These are phyloP conservation scores for Caenorhabditis sinica DNA, from an alignment of 2,888 invertebrate species.

Conservation along the genomic window DNA sequence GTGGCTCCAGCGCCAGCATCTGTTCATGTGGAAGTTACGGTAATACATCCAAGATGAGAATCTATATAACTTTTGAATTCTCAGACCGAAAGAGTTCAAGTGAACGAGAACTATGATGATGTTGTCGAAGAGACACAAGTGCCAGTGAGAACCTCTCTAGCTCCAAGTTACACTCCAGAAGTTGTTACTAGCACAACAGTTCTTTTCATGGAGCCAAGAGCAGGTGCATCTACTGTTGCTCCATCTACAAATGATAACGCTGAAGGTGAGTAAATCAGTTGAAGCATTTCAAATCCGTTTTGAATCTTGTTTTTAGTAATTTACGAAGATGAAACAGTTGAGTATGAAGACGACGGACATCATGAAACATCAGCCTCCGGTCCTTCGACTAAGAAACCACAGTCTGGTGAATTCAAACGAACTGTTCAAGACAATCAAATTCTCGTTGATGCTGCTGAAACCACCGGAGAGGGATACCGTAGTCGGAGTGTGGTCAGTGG, in stretches of 20 bases:
- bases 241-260: conserved; percentile 15
- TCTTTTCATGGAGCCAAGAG: conserved; percentile 32
- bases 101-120: conserved; percentile 59
- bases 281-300: not conserved
- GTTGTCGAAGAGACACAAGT: conserved; percentile 57
- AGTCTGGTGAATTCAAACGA: conserved; percentile 52
- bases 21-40: conserved; percentile 44
- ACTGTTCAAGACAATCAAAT: conserved; percentile 61
- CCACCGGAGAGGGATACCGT: conserved; percentile 56
- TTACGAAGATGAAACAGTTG: conserved; percentile 66
- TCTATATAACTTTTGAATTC: not conserved
- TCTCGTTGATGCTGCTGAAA: conserved; percentile 59
- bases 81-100: conserved; percentile 50
- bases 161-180: conserved; percentile 39
- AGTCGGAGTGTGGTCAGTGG: conserved; percentile 43
- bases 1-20: conserved; percentile 25
- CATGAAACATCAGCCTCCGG: conserved; percentile 3
- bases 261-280: not conserved
- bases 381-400: conserved; percentile 49
- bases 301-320: conserved; percentile 37
- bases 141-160: conserved; percentile 45
- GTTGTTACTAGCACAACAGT: conserved; percentile 49
- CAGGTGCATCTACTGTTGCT: conserved; percentile 2
- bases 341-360: conserved; percentile 49
- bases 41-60: not conserved